A percentile compares a stretch with the other conserved stretches of the same genome.
These are phyloP conservation scores for Murina feae DNA, from an alignment of 2,113 vertebrate genomes.

Conservation along the genomic window DNA sequence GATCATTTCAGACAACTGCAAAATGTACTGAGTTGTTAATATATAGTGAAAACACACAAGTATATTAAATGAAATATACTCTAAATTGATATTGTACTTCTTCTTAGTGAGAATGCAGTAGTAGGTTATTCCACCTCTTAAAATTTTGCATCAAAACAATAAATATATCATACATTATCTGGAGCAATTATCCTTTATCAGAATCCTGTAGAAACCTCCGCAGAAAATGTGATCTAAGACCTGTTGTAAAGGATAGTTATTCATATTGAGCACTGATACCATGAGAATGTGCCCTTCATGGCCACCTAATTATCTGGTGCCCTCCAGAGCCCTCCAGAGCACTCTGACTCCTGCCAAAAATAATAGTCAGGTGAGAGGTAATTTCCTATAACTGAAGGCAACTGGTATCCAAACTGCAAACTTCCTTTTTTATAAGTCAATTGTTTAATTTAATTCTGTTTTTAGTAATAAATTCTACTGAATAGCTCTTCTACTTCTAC, in stretches of 20 bases:
- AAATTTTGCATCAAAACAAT: not conserved
- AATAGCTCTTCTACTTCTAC: not conserved
- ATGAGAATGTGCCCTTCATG: not conserved
- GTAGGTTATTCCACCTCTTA: not conserved
- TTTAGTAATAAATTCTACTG: not conserved
- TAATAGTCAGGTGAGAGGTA: not conserved
- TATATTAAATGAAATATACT: not conserved
- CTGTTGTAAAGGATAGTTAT: not conserved
- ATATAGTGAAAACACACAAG: not conserved
- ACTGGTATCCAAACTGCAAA: not conserved
- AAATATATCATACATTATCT: not conserved
- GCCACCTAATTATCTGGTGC: not conserved
- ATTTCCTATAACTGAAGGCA: not conserved
- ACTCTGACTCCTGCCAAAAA: slow-evolving; percentile 10
- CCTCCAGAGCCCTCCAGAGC: not conserved
- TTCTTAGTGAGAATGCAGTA: not conserved
- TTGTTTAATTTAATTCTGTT: slow-evolving; percentile 10
- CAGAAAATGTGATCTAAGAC: not conserved
- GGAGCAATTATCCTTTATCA: not conserved
- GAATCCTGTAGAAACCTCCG: not conserved
- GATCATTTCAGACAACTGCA: not conserved
- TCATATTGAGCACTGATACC: not conserved
- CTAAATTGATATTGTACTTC: not conserved
- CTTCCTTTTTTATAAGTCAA: not conserved
- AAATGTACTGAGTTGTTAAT: not conserved